Percentiles rank a stretch among this genome's conserved stretches.
Conservation (phyloP, 2,113 vertebrate species). For the Gallinago undulata region DNA sequence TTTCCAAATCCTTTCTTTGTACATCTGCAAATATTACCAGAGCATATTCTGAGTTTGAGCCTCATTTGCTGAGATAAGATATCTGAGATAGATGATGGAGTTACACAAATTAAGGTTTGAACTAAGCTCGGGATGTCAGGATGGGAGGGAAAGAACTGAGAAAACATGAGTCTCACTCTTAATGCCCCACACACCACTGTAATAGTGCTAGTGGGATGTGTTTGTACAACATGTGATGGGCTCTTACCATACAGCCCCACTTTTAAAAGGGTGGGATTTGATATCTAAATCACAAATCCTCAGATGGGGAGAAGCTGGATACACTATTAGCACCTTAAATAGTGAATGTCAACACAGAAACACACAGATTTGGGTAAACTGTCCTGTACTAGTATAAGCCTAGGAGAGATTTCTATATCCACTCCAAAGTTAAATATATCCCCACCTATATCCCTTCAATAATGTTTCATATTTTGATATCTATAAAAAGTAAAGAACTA, state of each 20-base stretch:
- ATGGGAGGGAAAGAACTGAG: not conserved
- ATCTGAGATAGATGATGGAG: not conserved
- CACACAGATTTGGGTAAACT: fast-evolving
- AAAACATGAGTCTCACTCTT: not conserved
- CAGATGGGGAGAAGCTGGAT: not conserved
- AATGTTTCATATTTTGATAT: not conserved
- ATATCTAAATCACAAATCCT: not conserved
- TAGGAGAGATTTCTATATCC: not conserved
- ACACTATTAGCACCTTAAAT: not conserved
- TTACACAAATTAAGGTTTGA: not conserved
- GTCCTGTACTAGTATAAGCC: not conserved
- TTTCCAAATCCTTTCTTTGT: not conserved
- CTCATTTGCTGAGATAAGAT: not conserved
- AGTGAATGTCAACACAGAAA: fast-evolving
- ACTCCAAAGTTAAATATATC: not conserved
- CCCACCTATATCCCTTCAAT: not conserved
- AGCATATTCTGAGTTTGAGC: not conserved
- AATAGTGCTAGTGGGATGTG: fast-evolving
- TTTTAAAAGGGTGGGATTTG: not conserved
- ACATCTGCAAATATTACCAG: not conserved
- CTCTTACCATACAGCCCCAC: not conserved
- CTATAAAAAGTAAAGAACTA: not conserved
- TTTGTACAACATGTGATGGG: fast-evolving
- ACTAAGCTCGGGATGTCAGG: not conserved
- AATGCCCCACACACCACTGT: fast-evolving